Base-by-base conservation (phyloP, 2,797 vertebrate genomes). In the Pipistrellus pipistrellus region DNA sequence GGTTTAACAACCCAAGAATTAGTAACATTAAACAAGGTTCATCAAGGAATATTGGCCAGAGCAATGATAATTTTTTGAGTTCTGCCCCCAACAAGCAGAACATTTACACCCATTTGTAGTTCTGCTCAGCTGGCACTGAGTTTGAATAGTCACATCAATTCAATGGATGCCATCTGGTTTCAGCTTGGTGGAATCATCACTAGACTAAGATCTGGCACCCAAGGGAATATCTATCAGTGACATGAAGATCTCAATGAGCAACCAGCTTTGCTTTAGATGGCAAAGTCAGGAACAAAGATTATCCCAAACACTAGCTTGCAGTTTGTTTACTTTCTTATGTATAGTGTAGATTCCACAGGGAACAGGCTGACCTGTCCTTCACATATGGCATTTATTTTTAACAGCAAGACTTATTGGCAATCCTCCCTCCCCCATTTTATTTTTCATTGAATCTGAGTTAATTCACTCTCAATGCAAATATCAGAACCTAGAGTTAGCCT, bases 1-100 rank as follows among this genome's bases (percentile, higher is more conserved):
- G 48, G 18, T 77, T 77, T 73, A 68, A 91, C 30, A 85, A 62
- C 8, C 20, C 27, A 81, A 94, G 73, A 93, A 68, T 72, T 62
- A 38, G 13, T 68, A 66, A 86, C 72, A 82, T 89, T 62, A 51
- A 86, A 69, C 21, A 85, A 89, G 59, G 6, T 71, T 82, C 46
- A 83, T 51, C 38, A 77, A 78, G 32, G 25, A 82, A 51, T 41
- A 44, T 86, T 72, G 53, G 18, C 35, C 30, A 85, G 30, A 85
- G 8, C 53, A 77, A 55, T 51, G 27, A 66, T 35, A 38, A 59
- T 55, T n/a, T 18, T 4, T 69, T 55, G 25, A 66, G 46, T 86
- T 90, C 18, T 83, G 10, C 6, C 46, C 13, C 32, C n/a, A 86
- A 8, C 0, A 2, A 57, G 32, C 23, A 23, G 46, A 95, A 2